Percentiles rank a stretch among this genome's conserved stretches.
Evolutionary conservation across 2,113 vertebrate species (phyloP).

Genomic region (Eretmochelys imbricata): DNA sequence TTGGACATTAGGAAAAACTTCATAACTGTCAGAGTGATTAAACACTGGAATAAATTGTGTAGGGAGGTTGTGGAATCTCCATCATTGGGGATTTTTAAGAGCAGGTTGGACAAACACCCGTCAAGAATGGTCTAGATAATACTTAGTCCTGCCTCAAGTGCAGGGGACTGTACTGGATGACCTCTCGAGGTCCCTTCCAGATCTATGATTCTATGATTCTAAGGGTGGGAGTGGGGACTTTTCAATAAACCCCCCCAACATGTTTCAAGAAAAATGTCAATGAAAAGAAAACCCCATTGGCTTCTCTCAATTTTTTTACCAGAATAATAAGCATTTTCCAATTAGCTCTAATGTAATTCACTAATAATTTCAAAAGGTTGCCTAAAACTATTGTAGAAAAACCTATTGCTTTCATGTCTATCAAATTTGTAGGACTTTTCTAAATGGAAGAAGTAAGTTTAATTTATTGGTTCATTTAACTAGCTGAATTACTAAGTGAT

Average conservation of each 20-base stretch:
- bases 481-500: constrained; percentile 48
- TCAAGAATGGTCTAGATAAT: too few relatives aligned
- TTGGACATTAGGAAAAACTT: too few relatives aligned
- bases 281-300: background rate
- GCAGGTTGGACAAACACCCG: too few relatives aligned
- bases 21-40: too few relatives aligned
- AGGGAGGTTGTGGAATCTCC: too few relatives aligned
- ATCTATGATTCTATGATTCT: too few relatives aligned
- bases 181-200: too few relatives aligned
- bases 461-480: constrained; percentile 41
- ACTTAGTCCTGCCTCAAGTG: too few relatives aligned
- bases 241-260: background rate
- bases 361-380: constrained; percentile 16
- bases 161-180: too few relatives aligned
- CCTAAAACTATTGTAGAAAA: constrained; percentile 29
- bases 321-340: background rate
- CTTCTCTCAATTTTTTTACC: background rate
- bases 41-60: too few relatives aligned
- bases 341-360: background rate
- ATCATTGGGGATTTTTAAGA: too few relatives aligned
- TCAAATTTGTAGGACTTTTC: background rate
- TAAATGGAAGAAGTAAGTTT: background rate
- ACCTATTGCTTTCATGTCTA: background rate
- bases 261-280: background rate
- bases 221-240: background rate